Evolutionary conservation across 1,140 invertebrate species (phyloP).

Genomic region (Drosophila baimaii): DNA sequence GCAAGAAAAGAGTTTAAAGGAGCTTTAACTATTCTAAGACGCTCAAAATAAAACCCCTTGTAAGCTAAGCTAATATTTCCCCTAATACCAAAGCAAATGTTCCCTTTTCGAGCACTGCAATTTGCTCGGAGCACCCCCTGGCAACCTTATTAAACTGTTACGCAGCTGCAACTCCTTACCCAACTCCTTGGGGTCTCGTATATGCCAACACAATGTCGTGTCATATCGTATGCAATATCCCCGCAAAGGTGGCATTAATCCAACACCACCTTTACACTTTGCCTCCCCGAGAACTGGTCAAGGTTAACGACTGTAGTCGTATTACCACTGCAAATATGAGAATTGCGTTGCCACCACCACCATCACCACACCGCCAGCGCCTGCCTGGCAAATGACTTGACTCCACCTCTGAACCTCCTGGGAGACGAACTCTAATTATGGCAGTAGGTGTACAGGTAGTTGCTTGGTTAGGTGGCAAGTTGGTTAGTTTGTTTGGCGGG

Average conservation of each 20-base stretch:
- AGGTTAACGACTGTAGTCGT: conserved; percentile 62
- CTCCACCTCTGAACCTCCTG: conserved; percentile 47
- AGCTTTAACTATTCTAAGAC: too few species aligned
- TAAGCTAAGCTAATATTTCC: background rate
- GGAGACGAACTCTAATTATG: conserved; percentile 67
- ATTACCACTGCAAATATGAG: conserved; percentile 66
- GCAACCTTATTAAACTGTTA: conserved; percentile 10
- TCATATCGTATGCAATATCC: conserved; percentile 63
- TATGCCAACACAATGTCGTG: conserved; percentile 23
- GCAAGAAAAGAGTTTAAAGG: too few species aligned
- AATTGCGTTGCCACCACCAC: conserved; percentile 26
- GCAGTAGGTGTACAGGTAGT: conserved; percentile 15
- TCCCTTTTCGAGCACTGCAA: background rate
- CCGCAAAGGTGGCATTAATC: conserved; percentile 37
- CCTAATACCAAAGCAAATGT: background rate
- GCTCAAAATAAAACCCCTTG: background rate
- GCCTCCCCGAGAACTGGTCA: conserved; percentile 45
- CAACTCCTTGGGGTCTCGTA: conserved; percentile 27
- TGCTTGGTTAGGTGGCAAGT: conserved; percentile 16
- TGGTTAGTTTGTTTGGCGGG: background rate
- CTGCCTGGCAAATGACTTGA: conserved; percentile 23
- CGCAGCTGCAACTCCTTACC: conserved; percentile 32
- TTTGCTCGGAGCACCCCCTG: conserved; percentile 1
- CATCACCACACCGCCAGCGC: too few species aligned
- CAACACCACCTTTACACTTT: background rate